Evolutionary conservation across 2,888 invertebrate genomes (phyloP).

Genomic region (Lobophora halterata): DNA sequence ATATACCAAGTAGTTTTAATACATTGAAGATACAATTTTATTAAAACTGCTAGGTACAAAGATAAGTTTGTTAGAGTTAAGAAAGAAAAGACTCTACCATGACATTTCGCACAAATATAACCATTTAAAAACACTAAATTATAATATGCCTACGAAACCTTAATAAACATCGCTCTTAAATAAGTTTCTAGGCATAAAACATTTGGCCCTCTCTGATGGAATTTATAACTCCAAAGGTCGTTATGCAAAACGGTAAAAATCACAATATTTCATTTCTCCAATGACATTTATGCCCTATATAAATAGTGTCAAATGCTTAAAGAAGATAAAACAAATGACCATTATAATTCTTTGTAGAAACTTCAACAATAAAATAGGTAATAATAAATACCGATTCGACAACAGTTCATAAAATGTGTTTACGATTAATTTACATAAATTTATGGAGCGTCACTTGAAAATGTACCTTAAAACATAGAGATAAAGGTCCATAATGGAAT

Average conservation of each 20-base stretch:
- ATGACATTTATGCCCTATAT: constrained; percentile 29
- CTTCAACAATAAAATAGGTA: constrained; percentile 37
- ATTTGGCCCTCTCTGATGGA: constrained; percentile 33
- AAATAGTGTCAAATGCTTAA: constrained; percentile 20
- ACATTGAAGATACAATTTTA: no score
- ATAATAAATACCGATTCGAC: constrained; percentile 41
- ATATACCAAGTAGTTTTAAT: no score
- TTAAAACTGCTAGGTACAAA: no score
- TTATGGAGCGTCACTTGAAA: constrained; percentile 18
- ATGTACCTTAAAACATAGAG: constrained; percentile 1
- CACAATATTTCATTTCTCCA: constrained; percentile 29
- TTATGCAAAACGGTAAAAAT: constrained; percentile 30
- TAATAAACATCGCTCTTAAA: constrained; percentile 10
- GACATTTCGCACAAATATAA: no score
- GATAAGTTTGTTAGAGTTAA: no score
- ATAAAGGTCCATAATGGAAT: constrained; percentile 5
- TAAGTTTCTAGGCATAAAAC: constrained; percentile 13
- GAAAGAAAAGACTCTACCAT: no score
- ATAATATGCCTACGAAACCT: not conserved
- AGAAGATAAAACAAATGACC: constrained; percentile 31
- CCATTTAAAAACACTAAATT: constrained; percentile 5
- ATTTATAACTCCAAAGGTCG: constrained; percentile 25
- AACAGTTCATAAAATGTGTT: constrained; percentile 38
- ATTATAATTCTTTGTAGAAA: constrained; percentile 29
- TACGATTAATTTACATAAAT: constrained; percentile 43